These are phyloP conservation scores for Nymphalis urticae DNA, from an alignment of 2,888 invertebrate species.

Conservation along the genomic window DNA sequence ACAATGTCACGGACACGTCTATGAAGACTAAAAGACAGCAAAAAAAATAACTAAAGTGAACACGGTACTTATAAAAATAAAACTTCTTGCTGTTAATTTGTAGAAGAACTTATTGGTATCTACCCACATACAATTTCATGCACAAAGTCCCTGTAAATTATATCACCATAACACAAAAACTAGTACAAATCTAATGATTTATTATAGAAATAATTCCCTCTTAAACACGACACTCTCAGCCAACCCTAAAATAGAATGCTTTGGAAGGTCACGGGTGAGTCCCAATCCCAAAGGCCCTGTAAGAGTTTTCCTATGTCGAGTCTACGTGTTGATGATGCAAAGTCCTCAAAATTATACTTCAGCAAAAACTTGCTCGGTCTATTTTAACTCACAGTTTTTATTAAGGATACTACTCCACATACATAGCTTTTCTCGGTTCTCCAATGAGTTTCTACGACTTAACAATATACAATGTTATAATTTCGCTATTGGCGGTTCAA, in stretches of 20 bases:
- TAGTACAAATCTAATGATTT: no score
- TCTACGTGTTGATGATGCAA: slow-evolving; percentile 31
- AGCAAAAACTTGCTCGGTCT: slow-evolving; percentile 8
- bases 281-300: slow-evolving; percentile 18
- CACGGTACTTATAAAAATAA: no score
- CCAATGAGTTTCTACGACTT: neutral
- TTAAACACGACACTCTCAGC: neutral
- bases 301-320: slow-evolving; percentile 31
- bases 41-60: no score
- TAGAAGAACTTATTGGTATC: no score
- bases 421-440: neutral
- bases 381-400: slow-evolving; percentile 4
- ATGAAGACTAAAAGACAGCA: no score
- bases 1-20: no score
- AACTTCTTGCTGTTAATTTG: no score
- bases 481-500: neutral
- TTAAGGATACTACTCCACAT: neutral
- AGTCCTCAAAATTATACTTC: slow-evolving; percentile 4
- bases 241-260: slow-evolving; percentile 16
- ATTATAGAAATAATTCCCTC: no score
- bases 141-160: no score
- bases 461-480: neutral
- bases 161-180: no score
- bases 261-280: slow-evolving; percentile 18
- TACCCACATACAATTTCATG: no score